Conservation (phyloP, 30 jellyfish, hydroid and myxozoan genomes). For the Calvadosia cruxmelitensis region DNA sequence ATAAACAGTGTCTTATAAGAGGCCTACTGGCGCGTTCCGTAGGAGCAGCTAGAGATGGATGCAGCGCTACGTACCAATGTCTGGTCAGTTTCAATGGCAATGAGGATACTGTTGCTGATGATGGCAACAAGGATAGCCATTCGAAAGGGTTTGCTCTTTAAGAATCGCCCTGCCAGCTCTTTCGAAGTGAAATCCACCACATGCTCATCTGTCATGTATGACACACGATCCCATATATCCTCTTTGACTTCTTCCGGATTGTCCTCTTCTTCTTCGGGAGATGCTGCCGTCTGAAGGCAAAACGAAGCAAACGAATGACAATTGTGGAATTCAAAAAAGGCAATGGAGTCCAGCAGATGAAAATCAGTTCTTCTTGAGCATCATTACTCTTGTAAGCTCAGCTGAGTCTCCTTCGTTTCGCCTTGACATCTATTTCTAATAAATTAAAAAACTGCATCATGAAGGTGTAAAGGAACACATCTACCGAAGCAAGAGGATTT, state of each 20-base stretch:
- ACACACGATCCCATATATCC: slow-evolving; percentile 27
- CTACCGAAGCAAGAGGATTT: too few species aligned
- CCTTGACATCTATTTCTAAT: too few species aligned
- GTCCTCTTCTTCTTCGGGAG: slow-evolving; percentile 22
- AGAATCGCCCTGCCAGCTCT: slow-evolving; percentile 65
- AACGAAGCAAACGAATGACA: slow-evolving; percentile 5
- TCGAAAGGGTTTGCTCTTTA: slow-evolving; percentile 49
- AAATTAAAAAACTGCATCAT: too few species aligned
- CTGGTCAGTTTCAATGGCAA: slow-evolving; percentile 67
- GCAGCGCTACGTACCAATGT: slow-evolving; percentile 37
- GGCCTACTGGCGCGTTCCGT: not conserved
- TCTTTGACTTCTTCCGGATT: slow-evolving; percentile 25
- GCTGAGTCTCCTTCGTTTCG: too few species aligned
- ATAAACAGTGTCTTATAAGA: too few species aligned
- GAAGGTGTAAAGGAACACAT: too few species aligned
- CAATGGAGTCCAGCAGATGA: not conserved
- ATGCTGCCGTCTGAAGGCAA: slow-evolving; percentile 10
- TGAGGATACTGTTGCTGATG: slow-evolving; percentile 62
- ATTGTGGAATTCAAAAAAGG: not conserved
- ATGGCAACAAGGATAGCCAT: slow-evolving; percentile 56
- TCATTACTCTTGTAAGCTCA: too few species aligned
- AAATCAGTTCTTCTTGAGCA: slow-evolving; percentile 8
- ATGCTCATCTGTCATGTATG: slow-evolving; percentile 63
- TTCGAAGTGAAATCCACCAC: slow-evolving; percentile 57
- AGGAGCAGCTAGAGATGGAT: not conserved